Base-by-base conservation (phyloP, 2,797 vertebrate species). In the Steatocranus sp. region DNA sequence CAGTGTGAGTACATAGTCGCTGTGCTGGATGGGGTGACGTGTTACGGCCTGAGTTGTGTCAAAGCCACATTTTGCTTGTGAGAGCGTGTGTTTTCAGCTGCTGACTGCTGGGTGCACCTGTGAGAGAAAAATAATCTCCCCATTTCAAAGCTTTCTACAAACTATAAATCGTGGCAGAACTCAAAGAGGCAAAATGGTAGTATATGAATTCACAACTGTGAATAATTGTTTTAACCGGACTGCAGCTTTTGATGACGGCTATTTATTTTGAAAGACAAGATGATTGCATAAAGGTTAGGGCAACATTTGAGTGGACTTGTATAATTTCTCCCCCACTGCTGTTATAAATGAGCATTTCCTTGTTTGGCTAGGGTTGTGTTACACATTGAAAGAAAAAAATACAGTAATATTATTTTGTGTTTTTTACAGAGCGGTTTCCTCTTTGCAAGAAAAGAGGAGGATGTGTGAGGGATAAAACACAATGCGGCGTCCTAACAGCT, bases 41-140 rank as follows among this genome's bases (percentile, higher is more conserved):
- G 88, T 73, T 76, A 15, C 48, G 79, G 85, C 84, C 86, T 79
- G 86, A 90, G 80, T 88, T 79, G 9, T 66, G 83, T 86, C 86
- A 84, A 74, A 83, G 74, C 79, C 41, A 11, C 50, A 81, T 84
- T 46, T 76, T 63, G 49, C 50, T 63, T 66, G 63, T 25, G 50
- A 82, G 50, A 46, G 73, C 51, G 4, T 74, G 15, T 93, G 90
- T 93, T 91, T 88, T 86, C 91, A 93, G 94, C 93, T 92, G 91
- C 87, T 84, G 79, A 84, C 85, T 87, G 89, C 87, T 88, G 83
- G 49, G 79, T 80, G 87, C 92, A 94, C 92, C 94, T 94, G 93
- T 92, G 89, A 88, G 82, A 89, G 63, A 50, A 76, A 83, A 77
- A 83, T 20, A 66, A 84, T 46, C 54, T 78, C 48, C 50, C 23